A percentile compares a stretch with the other conserved stretches of the same genome.
Evolutionary conservation across 1,140 invertebrate genomes (phyloP).

Genomic region (Leptoteleia sp.): DNA sequence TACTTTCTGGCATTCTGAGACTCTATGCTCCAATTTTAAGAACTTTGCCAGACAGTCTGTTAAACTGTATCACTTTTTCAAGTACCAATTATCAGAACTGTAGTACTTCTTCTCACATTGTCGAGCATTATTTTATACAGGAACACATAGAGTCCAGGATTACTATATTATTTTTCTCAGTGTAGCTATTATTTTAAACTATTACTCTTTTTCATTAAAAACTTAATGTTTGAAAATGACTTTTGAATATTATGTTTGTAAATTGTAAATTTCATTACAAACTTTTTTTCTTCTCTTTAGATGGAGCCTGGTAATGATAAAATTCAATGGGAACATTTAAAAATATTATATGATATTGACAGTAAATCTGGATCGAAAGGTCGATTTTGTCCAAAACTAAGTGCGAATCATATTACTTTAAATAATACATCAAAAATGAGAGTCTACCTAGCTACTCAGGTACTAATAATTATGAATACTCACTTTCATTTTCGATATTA

Average conservation of each 20-base stretch:
- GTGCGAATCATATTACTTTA: slow-evolving; percentile 7
- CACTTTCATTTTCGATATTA: too few species aligned
- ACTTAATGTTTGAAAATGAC: neutral
- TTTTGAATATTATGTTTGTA: neutral
- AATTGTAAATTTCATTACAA: neutral
- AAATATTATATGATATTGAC: slow-evolving; percentile 14
- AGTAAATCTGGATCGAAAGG: neutral
- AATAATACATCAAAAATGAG: slow-evolving; percentile 25
- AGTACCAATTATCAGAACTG: too few species aligned
- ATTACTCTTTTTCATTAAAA: slow-evolving; percentile 1
- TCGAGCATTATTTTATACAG: too few species aligned
- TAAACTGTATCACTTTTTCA: too few species aligned
- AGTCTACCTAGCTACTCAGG: slow-evolving; percentile 23
- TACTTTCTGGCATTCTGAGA: too few species aligned
- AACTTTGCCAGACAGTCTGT: too few species aligned
- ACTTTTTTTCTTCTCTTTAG: neutral
- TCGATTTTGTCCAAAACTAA: slow-evolving; percentile 12
- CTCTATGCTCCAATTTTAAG: too few species aligned
- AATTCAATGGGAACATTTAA: slow-evolving; percentile 22
- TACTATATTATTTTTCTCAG: too few species aligned
- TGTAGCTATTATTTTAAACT: too few species aligned
- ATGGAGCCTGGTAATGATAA: slow-evolving; percentile 2
- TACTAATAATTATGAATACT: too few species aligned
- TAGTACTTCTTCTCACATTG: too few species aligned
- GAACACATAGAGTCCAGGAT: too few species aligned